These are phyloP conservation scores for Sphyrna mokarran DNA, from an alignment of 2,113 vertebrate species.

Conservation along the genomic window DNA sequence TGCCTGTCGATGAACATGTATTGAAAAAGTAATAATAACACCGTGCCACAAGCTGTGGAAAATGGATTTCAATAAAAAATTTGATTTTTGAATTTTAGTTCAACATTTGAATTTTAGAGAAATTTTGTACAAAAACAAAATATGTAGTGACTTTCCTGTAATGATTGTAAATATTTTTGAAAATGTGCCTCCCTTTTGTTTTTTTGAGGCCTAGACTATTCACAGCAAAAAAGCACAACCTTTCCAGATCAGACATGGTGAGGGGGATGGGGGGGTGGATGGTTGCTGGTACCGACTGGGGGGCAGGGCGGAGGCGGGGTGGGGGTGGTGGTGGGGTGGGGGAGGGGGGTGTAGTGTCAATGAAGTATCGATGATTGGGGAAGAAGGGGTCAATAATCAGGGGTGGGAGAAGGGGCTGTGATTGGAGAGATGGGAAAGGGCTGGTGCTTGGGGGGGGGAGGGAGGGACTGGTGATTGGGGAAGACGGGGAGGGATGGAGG, in stretches of 20 bases:
- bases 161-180: background rate
- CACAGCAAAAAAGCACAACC: background rate
- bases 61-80: background rate
- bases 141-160: background rate
- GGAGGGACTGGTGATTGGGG: too few species aligned
- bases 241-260: background rate
- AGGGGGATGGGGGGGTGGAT: too few species aligned
- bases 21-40: background rate
- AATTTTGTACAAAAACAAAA: background rate
- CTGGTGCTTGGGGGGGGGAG: too few species aligned
- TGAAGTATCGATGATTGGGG: too few species aligned
- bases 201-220: background rate
- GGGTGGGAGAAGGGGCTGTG: too few species aligned
- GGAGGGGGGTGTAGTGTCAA: too few species aligned
- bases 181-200: background rate
- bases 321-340: too few species aligned
- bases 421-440: too few species aligned
- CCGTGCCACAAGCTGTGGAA: background rate
- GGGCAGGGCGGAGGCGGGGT: too few species aligned
- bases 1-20: background rate
- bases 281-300: too few species aligned
- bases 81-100: background rate
- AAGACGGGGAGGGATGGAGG: too few species aligned
- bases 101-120: background rate
- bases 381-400: too few species aligned